These are phyloP conservation scores for Serranus cabrilla DNA, from an alignment of 2,797 vertebrate genomes.

Conservation along the genomic window DNA sequence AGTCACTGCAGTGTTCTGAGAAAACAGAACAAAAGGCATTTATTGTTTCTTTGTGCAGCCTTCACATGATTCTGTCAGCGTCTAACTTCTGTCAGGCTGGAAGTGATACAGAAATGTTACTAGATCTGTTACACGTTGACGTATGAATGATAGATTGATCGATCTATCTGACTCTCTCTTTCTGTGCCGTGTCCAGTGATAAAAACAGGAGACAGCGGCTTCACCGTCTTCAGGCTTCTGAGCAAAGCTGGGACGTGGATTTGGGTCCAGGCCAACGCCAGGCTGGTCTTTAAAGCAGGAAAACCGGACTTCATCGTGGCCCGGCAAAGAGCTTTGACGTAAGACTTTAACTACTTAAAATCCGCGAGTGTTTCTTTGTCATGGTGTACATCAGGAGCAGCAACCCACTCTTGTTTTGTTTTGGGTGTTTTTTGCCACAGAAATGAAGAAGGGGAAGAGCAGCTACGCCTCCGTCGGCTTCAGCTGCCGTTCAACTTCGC, in stretches of 20 bases:
- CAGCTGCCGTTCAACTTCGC: constrained; percentile 84
- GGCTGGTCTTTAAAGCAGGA: constrained; percentile 84
- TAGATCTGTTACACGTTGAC: neutral
- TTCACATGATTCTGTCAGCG: no score
- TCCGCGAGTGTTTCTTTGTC: no score
- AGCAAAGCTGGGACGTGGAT: constrained; percentile 79
- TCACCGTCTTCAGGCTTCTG: constrained; percentile 85
- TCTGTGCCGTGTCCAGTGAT: constrained; percentile 80
- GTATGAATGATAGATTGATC: neutral
- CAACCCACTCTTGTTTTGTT: neutral
- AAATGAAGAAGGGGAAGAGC: constrained; percentile 87
- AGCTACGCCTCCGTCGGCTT: constrained; percentile 80
- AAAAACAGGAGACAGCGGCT: constrained; percentile 86
- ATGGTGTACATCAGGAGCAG: neutral
- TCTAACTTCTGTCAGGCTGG: no score
- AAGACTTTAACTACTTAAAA: neutral
- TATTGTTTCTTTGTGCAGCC: no score
- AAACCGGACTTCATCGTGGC: constrained; percentile 86
- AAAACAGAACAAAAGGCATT: no score
- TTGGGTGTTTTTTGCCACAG: constrained; percentile 52
- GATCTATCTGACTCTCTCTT: neutral
- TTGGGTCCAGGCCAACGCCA: constrained; percentile 87
- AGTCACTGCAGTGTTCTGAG: no score
- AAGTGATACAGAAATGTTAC: neutral
- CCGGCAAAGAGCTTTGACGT: constrained; percentile 84